Percentiles rank a stretch among this genome's conserved stretches.
Conservation (phyloP, 2,113 vertebrate species). For the Vidua macroura region DNA sequence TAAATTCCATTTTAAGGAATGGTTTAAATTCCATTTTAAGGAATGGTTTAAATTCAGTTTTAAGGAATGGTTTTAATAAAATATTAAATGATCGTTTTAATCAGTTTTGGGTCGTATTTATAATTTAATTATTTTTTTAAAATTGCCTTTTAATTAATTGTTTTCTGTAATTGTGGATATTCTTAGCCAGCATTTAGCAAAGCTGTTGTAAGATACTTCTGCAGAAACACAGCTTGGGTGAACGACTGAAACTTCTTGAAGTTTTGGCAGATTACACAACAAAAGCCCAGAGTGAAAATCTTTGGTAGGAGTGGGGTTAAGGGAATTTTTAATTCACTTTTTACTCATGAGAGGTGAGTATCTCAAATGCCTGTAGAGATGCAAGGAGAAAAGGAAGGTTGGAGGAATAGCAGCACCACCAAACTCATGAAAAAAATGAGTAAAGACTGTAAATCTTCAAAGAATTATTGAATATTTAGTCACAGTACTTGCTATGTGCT, state of each 20-base stretch:
- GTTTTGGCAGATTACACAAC: neutral
- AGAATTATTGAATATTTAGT: neutral
- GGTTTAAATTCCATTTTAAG: neutral
- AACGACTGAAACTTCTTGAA: neutral
- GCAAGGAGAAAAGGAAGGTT: neutral
- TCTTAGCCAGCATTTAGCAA: neutral
- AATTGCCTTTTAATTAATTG: neutral
- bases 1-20: neutral
- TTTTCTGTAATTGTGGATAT: accelerated
- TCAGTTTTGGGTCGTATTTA: neutral
- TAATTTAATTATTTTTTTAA: neutral
- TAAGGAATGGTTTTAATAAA: neutral
- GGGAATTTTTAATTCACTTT: neutral
- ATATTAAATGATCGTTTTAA: neutral
- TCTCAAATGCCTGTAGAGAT: neutral
- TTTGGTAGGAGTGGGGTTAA: no score
- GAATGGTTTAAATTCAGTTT: neutral
- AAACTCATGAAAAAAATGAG: neutral
- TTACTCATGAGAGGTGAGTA: neutral
- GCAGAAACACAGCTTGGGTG: neutral
- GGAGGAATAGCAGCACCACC: neutral
- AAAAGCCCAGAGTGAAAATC: neutral
- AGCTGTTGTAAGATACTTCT: neutral
- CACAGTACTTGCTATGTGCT: neutral
- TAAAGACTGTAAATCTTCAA: neutral